Percentiles rank a stretch among this genome's conserved stretches.
phyloP scores from a whole-genome alignment of 1,140 invertebrate genomes.

The Drosophila mauritiana region DNA sequence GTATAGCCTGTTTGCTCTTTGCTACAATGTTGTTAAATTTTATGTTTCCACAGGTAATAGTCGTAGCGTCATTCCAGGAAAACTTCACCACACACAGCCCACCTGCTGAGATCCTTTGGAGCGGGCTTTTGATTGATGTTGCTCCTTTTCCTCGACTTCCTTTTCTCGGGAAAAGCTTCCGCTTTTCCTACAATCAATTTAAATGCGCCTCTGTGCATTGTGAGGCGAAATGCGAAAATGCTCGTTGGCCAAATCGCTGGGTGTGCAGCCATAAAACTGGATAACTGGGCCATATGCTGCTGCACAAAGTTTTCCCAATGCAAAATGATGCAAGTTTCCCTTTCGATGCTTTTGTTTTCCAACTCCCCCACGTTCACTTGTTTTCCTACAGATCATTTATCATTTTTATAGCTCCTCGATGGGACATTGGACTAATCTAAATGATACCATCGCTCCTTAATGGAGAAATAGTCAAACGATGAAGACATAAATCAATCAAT shows the following conservation, averaged over 20 bases:
- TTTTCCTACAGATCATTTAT: conserved; percentile 61
- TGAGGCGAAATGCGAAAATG: conserved; percentile 41
- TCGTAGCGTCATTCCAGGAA: conserved; percentile 33
- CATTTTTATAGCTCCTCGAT: conserved; percentile 69
- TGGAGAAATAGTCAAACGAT: conserved; percentile 62
- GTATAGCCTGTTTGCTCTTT: conserved; percentile 58
- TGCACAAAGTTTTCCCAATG: conserved; percentile 45
- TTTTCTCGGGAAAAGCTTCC: conserved; percentile 27
- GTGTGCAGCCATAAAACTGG: conserved; percentile 45
- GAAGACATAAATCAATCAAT: conserved; percentile 59
- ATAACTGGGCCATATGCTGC: conserved; percentile 53
- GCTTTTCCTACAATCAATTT: conserved; percentile 70
- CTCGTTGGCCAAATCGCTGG: conserved; percentile 66
- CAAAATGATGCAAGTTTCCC: conserved; percentile 65
- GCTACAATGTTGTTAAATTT: conserved; percentile 72
- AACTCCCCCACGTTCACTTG: conserved; percentile 13
- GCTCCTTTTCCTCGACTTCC: conserved; percentile 59
- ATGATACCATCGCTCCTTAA: conserved; percentile 58
- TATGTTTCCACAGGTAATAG: conserved; percentile 74
- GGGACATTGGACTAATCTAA: conserved; percentile 72
- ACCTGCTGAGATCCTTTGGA: conserved; percentile 50
- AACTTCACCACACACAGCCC: conserved; percentile 14
- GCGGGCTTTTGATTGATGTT: conserved; percentile 78
- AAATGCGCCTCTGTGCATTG: conserved; percentile 80
- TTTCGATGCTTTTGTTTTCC: conserved; percentile 20